A percentile compares a stretch with the other conserved stretches of the same genome.
Conservation (phyloP, 2,113 vertebrate genomes). For the Cyanoramphus novaezelandiae region DNA sequence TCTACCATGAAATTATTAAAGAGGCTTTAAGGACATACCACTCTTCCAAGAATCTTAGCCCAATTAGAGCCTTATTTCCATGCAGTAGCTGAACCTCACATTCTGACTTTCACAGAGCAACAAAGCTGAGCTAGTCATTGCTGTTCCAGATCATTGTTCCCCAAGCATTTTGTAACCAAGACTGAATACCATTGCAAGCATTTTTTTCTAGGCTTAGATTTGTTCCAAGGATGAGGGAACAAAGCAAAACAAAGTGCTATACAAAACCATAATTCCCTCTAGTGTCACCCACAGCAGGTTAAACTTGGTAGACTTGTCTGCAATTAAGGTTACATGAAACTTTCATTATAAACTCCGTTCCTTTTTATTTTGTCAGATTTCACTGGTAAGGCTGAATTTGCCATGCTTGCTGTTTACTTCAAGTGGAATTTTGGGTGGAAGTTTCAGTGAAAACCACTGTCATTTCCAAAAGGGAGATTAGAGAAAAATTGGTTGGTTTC, state of each 20-base stretch:
- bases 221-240: neutral
- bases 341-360: neutral
- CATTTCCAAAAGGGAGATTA: neutral
- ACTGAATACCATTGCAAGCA: neutral
- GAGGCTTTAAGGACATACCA: neutral
- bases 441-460: neutral
- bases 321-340: neutral
- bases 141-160: neutral
- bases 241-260: neutral
- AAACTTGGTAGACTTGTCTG: neutral
- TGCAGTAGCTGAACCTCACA: neutral
- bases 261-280: neutral
- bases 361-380: neutral
- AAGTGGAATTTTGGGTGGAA: neutral
- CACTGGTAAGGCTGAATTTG: neutral
- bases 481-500: neutral
- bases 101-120: neutral
- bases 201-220: neutral
- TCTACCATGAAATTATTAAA: neutral
- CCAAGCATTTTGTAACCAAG: neutral
- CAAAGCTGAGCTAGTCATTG: neutral
- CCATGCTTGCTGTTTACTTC: neutral
- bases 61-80: neutral
- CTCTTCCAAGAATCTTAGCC: neutral
- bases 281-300: neutral